phyloP scores from a whole-genome alignment of 2,797 vertebrate genomes.

The Sebastiscus tertius region DNA sequence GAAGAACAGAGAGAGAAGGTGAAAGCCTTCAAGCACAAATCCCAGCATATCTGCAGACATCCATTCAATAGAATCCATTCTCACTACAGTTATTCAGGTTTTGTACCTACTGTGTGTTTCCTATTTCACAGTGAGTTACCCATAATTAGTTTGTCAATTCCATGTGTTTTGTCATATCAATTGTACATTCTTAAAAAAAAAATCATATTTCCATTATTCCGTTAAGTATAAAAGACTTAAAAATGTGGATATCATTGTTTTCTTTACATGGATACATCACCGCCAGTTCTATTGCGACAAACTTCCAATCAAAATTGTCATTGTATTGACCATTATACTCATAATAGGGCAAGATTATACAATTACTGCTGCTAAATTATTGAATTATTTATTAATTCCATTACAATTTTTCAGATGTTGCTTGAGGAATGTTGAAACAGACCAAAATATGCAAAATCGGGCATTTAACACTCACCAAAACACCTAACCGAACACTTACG shows the following conservation, averaged over 20 bases:
- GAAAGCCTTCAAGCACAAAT: constrained; percentile 32
- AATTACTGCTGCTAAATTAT: neutral
- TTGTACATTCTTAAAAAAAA: neutral
- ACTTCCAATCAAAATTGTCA: neutral
- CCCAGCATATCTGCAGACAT: constrained; percentile 1
- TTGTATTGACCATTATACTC: neutral
- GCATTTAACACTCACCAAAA: neutral
- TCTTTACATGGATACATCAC: neutral
- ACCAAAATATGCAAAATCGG: neutral
- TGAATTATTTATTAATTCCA: neutral
- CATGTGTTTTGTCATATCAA: neutral
- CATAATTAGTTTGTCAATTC: neutral
- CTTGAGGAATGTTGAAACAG: neutral
- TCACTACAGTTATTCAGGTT: neutral
- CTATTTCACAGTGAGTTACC: neutral
- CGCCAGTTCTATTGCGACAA: neutral
- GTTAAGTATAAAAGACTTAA: neutral
- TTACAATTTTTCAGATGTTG: neutral
- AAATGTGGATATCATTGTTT: neutral
- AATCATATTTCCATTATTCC: neutral
- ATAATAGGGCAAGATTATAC: neutral
- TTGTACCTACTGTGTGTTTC: neutral
- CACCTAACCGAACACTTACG: neutral
- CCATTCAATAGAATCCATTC: constrained; percentile 1
- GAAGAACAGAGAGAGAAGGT: constrained; percentile 7